Conservation (phyloP, 1,140 invertebrate genomes). For the Protaetia brevitarsis region DNA sequence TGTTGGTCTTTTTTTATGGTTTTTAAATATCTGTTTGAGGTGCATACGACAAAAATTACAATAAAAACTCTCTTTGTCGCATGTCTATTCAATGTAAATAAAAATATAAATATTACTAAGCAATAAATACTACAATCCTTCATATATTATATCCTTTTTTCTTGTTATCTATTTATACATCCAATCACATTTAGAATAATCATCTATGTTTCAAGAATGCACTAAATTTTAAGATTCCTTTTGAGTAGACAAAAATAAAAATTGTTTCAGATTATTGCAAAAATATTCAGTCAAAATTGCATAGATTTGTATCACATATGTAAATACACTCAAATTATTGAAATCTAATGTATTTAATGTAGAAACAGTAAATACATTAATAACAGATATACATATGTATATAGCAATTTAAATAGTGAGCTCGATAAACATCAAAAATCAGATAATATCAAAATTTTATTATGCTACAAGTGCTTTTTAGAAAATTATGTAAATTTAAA, state of each 20-base stretch:
- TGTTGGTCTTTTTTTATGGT: too few relatives aligned
- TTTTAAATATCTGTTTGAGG: not conserved
- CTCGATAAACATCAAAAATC: too few relatives aligned
- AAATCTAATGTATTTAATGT: too few relatives aligned
- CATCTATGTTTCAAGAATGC: slow-evolving; percentile 24
- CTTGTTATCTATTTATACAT: slow-evolving; percentile 17
- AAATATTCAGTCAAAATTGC: slow-evolving; percentile 22
- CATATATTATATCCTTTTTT: slow-evolving; percentile 20
- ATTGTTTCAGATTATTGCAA: slow-evolving; percentile 20
- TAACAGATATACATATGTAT: too few relatives aligned
- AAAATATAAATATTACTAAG: slow-evolving; percentile 28
- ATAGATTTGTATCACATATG: not conserved
- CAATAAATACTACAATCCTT: slow-evolving; percentile 34
- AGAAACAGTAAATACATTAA: too few relatives aligned
- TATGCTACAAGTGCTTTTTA: too few relatives aligned
- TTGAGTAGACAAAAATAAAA: slow-evolving; percentile 2
- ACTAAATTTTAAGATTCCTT: slow-evolving; percentile 16
- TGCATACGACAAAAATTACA: slow-evolving; percentile 19
- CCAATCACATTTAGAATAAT: slow-evolving; percentile 13
- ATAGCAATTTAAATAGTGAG: too few relatives aligned
- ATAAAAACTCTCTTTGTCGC: slow-evolving; percentile 27
- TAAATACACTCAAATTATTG: slow-evolving; percentile 15
- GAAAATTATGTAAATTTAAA: not conserved
- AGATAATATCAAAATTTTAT: too few relatives aligned
- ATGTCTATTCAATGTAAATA: slow-evolving; percentile 31